phyloP scores from a whole-genome alignment of 2,113 vertebrate genomes.

The Microcebus jonahi region DNA sequence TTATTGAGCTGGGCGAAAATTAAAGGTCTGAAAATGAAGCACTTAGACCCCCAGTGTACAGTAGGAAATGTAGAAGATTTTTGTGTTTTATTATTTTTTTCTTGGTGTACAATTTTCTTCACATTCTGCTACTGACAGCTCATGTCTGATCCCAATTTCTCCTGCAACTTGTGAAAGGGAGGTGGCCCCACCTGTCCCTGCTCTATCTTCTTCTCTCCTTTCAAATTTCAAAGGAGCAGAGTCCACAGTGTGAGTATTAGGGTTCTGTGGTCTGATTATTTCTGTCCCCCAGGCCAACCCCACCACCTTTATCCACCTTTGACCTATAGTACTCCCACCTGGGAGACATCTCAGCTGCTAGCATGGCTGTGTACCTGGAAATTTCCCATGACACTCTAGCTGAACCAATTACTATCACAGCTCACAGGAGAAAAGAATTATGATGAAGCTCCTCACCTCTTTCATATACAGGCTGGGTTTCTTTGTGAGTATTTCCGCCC shows the following conservation, averaged over 20 bases:
- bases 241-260: not conserved
- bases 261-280: not conserved
- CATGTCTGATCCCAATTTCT: not conserved
- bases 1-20: not conserved
- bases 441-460: conserved; percentile 56
- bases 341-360: not conserved
- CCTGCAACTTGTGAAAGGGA: not conserved
- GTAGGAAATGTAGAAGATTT: not conserved
- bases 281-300: not conserved
- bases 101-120: not conserved
- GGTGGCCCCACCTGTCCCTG: not conserved
- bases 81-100: not conserved
- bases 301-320: not conserved
- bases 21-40: conserved; percentile 2
- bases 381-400: not conserved
- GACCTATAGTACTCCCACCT: not conserved
- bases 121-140: not conserved
- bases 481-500: conserved; percentile 13
- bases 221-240: not conserved
- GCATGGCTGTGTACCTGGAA: not conserved
- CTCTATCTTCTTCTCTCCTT: not conserved
- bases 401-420: not conserved
- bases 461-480: conserved; percentile 39
- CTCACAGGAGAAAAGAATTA: conserved; percentile 37
- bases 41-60: not conserved